Conservation (phyloP, 1,140 invertebrate genomes). For the Cotesia vestalis region DNA sequence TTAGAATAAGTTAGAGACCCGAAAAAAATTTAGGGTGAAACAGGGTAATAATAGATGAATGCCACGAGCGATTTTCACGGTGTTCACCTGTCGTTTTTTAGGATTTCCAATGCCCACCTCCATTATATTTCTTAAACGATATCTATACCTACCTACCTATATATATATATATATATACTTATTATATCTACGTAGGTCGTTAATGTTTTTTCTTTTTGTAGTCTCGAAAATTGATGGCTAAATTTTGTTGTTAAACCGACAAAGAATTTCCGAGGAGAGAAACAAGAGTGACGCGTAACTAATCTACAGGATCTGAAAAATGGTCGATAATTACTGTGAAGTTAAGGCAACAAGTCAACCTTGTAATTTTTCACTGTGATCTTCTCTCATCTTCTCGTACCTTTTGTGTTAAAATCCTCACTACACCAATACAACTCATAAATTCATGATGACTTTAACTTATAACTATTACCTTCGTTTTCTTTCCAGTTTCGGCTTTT, state of each 20-base stretch:
- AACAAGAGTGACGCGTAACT: slow-evolving; percentile 6
- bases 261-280: background rate
- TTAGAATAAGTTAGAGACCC: background rate
- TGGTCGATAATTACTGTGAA: slow-evolving; percentile 8
- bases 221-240: slow-evolving; percentile 10
- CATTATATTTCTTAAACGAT: background rate
- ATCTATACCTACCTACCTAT: background rate
- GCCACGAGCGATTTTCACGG: slow-evolving; percentile 37
- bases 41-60: slow-evolving; percentile 27
- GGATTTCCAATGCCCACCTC: background rate
- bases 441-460: no score
- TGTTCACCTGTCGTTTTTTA: slow-evolving; percentile 25
- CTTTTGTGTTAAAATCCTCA: slow-evolving; percentile 3
- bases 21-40: background rate
- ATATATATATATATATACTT: background rate
- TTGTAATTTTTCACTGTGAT: slow-evolving; percentile 5
- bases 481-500: no score
- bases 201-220: slow-evolving; percentile 8
- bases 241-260: slow-evolving; percentile 7
- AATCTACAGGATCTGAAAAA: slow-evolving; percentile 16
- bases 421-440: slow-evolving; percentile 1
- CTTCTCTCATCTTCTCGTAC: background rate
- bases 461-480: no score
- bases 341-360: background rate
- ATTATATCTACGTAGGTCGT: background rate